Evolutionary conservation across 2,797 vertebrate species (phyloP).

Genomic region (Labroides dimidiatus): DNA sequence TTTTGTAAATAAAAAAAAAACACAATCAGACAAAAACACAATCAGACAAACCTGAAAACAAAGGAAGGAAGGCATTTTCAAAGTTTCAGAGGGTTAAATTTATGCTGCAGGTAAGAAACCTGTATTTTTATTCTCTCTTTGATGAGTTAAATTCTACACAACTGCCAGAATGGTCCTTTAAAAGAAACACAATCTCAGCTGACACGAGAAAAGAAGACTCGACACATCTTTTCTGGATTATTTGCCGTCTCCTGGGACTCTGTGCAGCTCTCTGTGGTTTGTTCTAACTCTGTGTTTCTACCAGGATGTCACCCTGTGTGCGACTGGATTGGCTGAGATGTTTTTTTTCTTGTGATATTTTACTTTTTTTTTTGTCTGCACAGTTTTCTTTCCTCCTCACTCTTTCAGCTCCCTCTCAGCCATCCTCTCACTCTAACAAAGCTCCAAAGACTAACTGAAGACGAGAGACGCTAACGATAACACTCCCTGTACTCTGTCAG

Average conservation of each 20-base stretch:
- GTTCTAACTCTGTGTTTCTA: conserved; percentile 69
- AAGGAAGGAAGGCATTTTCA: no score
- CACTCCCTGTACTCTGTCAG: conserved; percentile 27
- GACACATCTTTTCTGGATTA: conserved; percentile 42
- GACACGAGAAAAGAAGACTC: conserved; percentile 31
- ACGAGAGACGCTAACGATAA: conserved; percentile 52
- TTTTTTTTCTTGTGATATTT: conserved; percentile 8
- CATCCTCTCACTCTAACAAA: conserved; percentile 61
- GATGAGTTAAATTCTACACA: conserved; percentile 23
- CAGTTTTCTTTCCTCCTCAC: conserved; percentile 43
- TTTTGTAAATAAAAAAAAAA: no score
- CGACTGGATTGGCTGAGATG: conserved; percentile 44
- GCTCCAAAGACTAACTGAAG: conserved; percentile 51
- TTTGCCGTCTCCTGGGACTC: conserved; percentile 22
- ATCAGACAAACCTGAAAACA: no score
- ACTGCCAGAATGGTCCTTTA: conserved; percentile 65
- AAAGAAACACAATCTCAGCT: conserved; percentile 46
- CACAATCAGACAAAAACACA: no score
- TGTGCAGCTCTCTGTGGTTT: conserved; percentile 8
- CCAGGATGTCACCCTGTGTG: conserved; percentile 63
- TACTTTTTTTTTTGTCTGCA: conserved; percentile 43
- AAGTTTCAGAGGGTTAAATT: no score
- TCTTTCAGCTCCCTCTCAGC: conserved; percentile 48
- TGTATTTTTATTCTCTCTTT: no score
- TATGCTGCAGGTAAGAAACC: no score